Evolutionary conservation across 2,888 invertebrate species (phyloP).

Genomic region (Hanleya hanleyi): DNA sequence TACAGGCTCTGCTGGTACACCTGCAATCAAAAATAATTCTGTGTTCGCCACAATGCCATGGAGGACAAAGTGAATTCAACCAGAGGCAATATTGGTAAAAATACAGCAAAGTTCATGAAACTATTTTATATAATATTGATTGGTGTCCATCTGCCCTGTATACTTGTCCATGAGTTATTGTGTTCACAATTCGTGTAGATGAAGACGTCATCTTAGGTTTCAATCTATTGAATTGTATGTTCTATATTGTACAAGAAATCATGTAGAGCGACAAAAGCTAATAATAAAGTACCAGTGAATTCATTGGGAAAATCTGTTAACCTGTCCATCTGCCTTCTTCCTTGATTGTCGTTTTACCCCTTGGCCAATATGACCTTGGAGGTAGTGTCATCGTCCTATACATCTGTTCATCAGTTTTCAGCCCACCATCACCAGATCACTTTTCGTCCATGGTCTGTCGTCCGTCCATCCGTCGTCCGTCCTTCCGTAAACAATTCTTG

Average conservation of each 20-base stretch:
- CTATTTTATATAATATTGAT: background rate
- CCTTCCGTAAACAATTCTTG: no score
- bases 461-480: no score
- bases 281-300: slow-evolving; percentile 3
- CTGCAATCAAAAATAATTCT: no score
- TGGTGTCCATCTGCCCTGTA: background rate
- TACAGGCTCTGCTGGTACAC: no score
- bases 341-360: no score
- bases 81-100: background rate
- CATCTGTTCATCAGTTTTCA: no score
- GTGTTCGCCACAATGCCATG: no score
- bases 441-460: no score
- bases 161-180: background rate
- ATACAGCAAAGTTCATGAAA: background rate
- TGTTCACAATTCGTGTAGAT: background rate
- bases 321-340: no score
- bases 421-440: no score
- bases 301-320: background rate
- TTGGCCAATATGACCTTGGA: no score
- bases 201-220: background rate
- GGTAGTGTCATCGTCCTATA: no score
- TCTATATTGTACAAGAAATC: slow-evolving; percentile 11
- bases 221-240: slow-evolving; percentile 4
- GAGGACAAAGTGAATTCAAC: background rate
- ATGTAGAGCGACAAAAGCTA: slow-evolving; percentile 10